Evolutionary conservation across 2,888 invertebrate genomes (phyloP).

Genomic region (Drosophila lutescens): DNA sequence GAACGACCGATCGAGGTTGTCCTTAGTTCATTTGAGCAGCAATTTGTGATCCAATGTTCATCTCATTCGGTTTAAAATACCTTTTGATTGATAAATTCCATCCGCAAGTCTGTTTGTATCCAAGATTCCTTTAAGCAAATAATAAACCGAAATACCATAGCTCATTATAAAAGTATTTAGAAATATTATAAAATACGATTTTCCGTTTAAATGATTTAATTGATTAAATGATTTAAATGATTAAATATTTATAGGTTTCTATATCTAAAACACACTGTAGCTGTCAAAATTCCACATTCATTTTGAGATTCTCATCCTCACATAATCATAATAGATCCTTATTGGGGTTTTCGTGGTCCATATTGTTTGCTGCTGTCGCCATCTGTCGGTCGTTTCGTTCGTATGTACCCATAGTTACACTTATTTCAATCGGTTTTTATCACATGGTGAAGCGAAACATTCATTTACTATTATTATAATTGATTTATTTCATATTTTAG

Average conservation of each 20-base stretch:
- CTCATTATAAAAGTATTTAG: too few relatives aligned
- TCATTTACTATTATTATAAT: slow-evolving; percentile 1
- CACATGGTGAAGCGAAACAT: slow-evolving; percentile 14
- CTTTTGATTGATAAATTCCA: not conserved
- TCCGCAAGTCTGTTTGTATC: not conserved
- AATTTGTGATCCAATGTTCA: slow-evolving; percentile 35
- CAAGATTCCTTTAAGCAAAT: not conserved
- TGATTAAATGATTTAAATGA: too few relatives aligned
- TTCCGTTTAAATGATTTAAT: too few relatives aligned
- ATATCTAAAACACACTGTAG: not conserved
- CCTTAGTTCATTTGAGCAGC: slow-evolving; percentile 63
- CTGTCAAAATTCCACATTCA: not conserved
- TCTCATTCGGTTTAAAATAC: not conserved
- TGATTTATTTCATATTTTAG: slow-evolving; percentile 11
- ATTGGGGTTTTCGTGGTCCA: slow-evolving; percentile 23
- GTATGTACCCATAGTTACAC: slow-evolving; percentile 26
- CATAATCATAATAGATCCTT: not conserved
- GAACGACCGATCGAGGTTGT: slow-evolving; percentile 42
- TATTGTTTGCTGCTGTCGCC: slow-evolving; percentile 46
- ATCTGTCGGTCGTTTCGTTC: slow-evolving; percentile 46
- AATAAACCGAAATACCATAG: too few relatives aligned
- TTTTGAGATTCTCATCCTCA: not conserved
- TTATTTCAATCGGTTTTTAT: slow-evolving; percentile 2
- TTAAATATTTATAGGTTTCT: not conserved
- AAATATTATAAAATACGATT: too few relatives aligned